phyloP scores from a whole-genome alignment of 2,888 invertebrate species.

The Drosophila mimica region DNA sequence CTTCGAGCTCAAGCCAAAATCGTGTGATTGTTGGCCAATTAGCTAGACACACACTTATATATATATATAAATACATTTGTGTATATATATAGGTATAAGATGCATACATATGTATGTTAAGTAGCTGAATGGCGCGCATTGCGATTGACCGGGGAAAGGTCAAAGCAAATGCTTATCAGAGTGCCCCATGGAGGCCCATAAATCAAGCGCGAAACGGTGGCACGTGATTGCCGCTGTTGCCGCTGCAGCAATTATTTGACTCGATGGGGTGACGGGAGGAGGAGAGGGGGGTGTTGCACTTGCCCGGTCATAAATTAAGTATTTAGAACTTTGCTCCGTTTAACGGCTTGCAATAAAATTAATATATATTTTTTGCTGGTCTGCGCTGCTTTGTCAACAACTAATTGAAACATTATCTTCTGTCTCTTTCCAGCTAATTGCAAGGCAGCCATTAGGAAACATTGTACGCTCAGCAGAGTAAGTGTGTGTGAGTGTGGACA shows the following conservation, averaged over 20 bases:
- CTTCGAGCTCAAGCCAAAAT: slow-evolving; percentile 26
- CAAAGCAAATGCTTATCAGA: slow-evolving; percentile 42
- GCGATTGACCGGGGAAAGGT: slow-evolving; percentile 23
- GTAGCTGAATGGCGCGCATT: slow-evolving; percentile 7
- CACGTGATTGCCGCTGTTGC: slow-evolving; percentile 55
- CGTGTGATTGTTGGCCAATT: slow-evolving; percentile 38
- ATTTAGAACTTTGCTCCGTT: slow-evolving; percentile 56
- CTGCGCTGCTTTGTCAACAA: slow-evolving; percentile 59
- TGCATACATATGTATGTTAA: background rate
- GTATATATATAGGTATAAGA: slow-evolving; percentile 3
- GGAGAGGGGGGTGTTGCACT: slow-evolving; percentile 18
- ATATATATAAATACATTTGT: background rate
- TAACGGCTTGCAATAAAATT: slow-evolving; percentile 62
- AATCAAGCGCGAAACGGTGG: slow-evolving; percentile 32
- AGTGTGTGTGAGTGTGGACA: slow-evolving; percentile 10
- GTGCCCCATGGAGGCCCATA: slow-evolving; percentile 26
- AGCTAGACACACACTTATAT: slow-evolving; percentile 10
- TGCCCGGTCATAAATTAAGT: slow-evolving; percentile 47
- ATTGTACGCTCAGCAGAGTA: slow-evolving; percentile 17
- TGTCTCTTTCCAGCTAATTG: slow-evolving; percentile 47
- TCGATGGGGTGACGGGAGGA: background rate
- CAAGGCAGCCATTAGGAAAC: slow-evolving; percentile 41
- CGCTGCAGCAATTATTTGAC: slow-evolving; percentile 15
- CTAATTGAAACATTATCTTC: slow-evolving; percentile 66
- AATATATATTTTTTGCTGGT: slow-evolving; percentile 34